Conservation (phyloP, 2,113 vertebrate species). For the Tragulus kanchil region DNA sequence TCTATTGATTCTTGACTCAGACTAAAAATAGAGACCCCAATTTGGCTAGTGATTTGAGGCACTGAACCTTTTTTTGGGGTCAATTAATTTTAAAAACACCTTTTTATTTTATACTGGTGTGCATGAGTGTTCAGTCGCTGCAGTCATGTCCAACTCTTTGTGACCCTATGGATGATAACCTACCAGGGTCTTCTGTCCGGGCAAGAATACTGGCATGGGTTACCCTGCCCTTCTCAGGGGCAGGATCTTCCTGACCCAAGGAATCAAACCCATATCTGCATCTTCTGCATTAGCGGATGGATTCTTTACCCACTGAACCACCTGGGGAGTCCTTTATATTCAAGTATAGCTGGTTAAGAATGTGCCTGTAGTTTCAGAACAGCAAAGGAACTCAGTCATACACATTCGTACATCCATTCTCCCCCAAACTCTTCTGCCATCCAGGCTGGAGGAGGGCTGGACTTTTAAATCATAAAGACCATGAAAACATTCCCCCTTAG, state of each 20-base stretch:
- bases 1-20: not conserved
- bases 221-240: not conserved
- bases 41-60: not conserved
- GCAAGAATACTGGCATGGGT: not conserved
- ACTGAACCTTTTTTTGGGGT: not conserved
- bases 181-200: not conserved
- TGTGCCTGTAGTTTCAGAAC: not conserved
- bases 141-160: not conserved
- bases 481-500: not conserved
- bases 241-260: not conserved
- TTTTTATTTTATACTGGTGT: not conserved
- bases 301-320: not conserved
- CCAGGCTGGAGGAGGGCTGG: not conserved
- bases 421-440: not conserved
- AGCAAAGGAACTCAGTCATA: not conserved
- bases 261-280: not conserved
- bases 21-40: not conserved
- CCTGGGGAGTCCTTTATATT: not conserved
- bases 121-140: not conserved
- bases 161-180: not conserved
- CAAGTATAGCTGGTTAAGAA: not conserved
- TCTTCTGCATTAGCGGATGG: not conserved
- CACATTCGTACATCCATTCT: not conserved
- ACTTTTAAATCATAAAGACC: conserved; percentile 9
- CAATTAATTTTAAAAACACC: not conserved